Evolutionary conservation across 1,140 invertebrate genomes (phyloP).

Genomic region (Drosophila elegans): DNA sequence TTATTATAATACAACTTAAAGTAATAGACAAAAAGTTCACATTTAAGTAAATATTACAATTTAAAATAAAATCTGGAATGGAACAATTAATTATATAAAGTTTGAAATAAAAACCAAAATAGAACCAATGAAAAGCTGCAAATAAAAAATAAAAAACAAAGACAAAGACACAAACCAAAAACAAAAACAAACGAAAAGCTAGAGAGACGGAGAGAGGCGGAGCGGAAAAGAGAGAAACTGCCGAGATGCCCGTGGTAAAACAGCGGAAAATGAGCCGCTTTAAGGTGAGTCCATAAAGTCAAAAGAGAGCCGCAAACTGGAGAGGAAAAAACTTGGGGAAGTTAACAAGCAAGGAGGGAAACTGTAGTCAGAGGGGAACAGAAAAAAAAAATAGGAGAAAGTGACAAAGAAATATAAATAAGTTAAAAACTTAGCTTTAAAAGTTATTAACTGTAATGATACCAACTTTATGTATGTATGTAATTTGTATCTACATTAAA

Average conservation of each 20-base stretch:
- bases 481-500: too few relatives aligned
- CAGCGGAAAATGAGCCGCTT: conserved; percentile 83
- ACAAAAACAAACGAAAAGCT: not conserved
- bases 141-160: not conserved
- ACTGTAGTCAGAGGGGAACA: not conserved
- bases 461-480: too few relatives aligned
- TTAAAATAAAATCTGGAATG: not conserved
- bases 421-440: not conserved
- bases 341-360: not conserved
- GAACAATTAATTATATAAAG: not conserved
- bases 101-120: not conserved
- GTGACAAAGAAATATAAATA: not conserved
- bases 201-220: conserved; percentile 1
- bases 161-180: not conserved
- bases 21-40: too few relatives aligned
- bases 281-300: conserved; percentile 67
- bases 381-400: not conserved
- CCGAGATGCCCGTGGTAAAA: conserved; percentile 76
- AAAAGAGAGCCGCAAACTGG: conserved; percentile 3
- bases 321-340: conserved; percentile 12
- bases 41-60: too few relatives aligned
- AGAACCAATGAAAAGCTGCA: not conserved
- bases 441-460: too few relatives aligned
- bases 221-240: conserved; percentile 6
- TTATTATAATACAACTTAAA: too few relatives aligned